These are phyloP conservation scores for Aldabrachelys gigantea DNA, from an alignment of 2,113 vertebrate genomes.

Conservation along the genomic window DNA sequence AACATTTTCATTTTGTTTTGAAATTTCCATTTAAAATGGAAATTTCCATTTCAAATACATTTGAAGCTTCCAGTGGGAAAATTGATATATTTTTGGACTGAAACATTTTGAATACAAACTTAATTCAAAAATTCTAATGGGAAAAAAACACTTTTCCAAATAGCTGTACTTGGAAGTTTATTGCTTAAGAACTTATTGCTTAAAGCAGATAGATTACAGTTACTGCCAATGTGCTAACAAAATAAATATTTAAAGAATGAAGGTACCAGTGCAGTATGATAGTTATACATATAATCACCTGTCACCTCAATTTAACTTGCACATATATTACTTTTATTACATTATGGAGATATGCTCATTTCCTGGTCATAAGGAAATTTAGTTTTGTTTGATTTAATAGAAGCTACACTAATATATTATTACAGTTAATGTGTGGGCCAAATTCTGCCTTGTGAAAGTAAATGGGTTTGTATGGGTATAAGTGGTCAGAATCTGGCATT, in stretches of 20 bases:
- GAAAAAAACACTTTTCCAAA: neutral
- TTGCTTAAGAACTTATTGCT: neutral
- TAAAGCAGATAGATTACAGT: neutral
- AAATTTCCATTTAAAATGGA: neutral
- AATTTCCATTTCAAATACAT: neutral
- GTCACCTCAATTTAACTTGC: neutral
- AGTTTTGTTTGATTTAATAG: neutral
- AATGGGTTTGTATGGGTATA: neutral
- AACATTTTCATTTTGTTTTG: neutral
- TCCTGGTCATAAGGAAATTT: neutral
- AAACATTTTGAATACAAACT: neutral
- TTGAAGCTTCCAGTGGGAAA: neutral
- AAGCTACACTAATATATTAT: neutral
- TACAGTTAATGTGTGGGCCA: neutral
- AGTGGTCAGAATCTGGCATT: neutral
- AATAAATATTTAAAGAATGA: neutral
- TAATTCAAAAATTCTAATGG: neutral
- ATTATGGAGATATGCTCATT: neutral
- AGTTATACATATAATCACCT: neutral
- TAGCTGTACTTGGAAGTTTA: neutral
- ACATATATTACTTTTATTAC: neutral
- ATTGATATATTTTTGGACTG: neutral
- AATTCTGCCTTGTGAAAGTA: neutral
- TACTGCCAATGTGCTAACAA: neutral
- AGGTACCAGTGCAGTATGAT: neutral